These are phyloP conservation scores for Cataglyphis rosenhaueri DNA, from an alignment of 2,888 invertebrate genomes.

Conservation along the genomic window DNA sequence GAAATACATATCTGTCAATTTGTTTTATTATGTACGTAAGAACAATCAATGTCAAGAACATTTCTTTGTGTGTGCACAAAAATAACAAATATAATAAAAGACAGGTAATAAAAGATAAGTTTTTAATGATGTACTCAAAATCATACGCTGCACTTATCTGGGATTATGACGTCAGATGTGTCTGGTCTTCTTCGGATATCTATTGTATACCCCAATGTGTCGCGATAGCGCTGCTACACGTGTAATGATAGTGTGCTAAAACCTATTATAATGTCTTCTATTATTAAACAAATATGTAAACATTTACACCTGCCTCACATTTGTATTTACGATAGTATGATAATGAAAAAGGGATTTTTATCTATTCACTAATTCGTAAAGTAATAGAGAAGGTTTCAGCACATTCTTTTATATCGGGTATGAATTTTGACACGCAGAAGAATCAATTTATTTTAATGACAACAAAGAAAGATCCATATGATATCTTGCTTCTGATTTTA, in stretches of 20 bases:
- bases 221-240: not conserved
- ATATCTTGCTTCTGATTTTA: not conserved
- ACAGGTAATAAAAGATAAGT: not conserved
- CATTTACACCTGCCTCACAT: not conserved
- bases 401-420: not conserved
- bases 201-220: not conserved
- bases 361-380: not conserved
- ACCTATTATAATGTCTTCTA: not conserved
- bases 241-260: not conserved
- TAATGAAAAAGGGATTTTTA: not conserved
- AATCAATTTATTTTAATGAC: not conserved
- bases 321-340: not conserved
- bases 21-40: not conserved
- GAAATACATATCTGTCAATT: not conserved
- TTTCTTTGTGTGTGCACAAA: constrained; percentile 14
- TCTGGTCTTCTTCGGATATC: not conserved
- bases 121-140: not conserved
- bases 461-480: not conserved
- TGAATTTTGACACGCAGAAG: not conserved
- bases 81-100: constrained; percentile 7
- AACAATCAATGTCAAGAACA: not conserved
- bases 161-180: constrained; percentile 6
- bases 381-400: not conserved
- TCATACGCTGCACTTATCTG: not conserved
- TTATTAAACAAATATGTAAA: constrained; percentile 5